Conservation (phyloP, 2,113 vertebrate genomes). For the Hippocampus comes region DNA sequence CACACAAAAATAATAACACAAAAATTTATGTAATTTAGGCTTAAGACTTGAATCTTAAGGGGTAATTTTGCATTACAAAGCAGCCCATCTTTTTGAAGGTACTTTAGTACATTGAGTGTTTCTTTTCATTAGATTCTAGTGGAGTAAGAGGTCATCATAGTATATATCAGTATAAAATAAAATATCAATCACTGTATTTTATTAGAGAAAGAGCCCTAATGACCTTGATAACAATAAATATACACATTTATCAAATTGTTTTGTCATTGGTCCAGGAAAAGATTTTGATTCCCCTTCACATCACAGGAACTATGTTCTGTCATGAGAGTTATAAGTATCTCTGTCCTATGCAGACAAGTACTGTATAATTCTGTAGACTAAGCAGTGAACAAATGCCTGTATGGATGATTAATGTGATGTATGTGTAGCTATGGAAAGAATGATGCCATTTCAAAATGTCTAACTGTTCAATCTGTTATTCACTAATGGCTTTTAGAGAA, state of each 20-base stretch:
- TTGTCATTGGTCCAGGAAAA: neutral
- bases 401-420: neutral
- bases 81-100: too few relatives aligned
- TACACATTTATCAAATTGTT: neutral
- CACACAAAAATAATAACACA: neutral
- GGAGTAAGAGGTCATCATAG: neutral
- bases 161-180: neutral
- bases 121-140: neutral
- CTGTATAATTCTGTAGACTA: neutral
- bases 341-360: neutral
- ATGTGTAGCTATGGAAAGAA: neutral
- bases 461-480: slow-evolving; percentile 56
- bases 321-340: neutral
- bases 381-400: neutral
- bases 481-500: slow-evolving; percentile 15
- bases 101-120: neutral
- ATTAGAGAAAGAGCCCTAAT: too few relatives aligned
- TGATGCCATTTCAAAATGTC: slow-evolving; percentile 5
- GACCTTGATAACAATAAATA: too few relatives aligned
- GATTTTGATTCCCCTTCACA: neutral
- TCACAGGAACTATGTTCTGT: neutral
- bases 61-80: neutral
- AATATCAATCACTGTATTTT: too few relatives aligned
- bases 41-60: neutral
- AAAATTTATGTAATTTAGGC: neutral